phyloP scores from a whole-genome alignment of 2,797 vertebrate species.

The Anas acuta region DNA sequence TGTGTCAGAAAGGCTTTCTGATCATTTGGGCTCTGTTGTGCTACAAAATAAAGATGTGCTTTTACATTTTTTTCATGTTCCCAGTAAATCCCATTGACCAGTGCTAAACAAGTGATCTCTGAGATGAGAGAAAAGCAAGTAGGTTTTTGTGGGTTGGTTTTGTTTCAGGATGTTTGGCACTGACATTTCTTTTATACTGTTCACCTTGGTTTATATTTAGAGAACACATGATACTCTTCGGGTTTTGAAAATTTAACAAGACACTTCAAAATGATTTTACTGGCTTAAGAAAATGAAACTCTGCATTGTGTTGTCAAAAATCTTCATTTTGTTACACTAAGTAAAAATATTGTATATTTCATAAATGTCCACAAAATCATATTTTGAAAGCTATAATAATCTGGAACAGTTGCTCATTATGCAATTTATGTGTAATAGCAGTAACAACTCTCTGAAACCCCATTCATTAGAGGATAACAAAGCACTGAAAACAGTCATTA shows the following conservation, averaged over 20 bases:
- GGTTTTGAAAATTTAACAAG: slow-evolving; percentile 21
- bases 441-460: neutral
- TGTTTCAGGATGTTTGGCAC: neutral
- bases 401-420: neutral
- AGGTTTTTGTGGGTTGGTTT: neutral
- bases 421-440: neutral
- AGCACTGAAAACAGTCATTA: slow-evolving; percentile 49
- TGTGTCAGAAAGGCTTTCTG: neutral
- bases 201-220: neutral
- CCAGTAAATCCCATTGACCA: neutral
- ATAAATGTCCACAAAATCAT: neutral
- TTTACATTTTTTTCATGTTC: neutral
- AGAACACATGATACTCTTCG: neutral
- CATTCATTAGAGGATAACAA: slow-evolving; percentile 11
- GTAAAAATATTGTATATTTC: neutral
- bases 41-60: neutral
- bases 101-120: neutral
- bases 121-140: neutral
- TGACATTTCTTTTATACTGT: neutral
- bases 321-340: neutral
- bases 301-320: neutral
- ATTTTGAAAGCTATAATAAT: slow-evolving; percentile 12
- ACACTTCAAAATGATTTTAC: slow-evolving; percentile 3
- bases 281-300: neutral
- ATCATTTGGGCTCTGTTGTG: neutral